A percentile compares a stretch with the other conserved stretches of the same genome.
These are phyloP conservation scores for Chloroceryle inda DNA, from an alignment of 2,797 vertebrate species.

Conservation along the genomic window DNA sequence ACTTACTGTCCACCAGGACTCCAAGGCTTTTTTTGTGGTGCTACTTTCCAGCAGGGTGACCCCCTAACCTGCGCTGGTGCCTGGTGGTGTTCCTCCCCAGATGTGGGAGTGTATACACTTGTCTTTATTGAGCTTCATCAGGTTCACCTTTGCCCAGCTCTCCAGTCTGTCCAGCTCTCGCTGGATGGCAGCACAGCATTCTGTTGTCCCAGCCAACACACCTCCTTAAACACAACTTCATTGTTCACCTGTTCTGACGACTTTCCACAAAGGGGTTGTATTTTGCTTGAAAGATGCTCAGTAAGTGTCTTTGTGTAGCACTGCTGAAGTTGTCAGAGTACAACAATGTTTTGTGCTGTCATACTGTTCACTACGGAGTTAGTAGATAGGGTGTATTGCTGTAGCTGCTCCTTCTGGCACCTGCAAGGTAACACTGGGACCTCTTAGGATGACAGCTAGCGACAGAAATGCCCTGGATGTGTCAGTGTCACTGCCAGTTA, in stretches of 20 bases:
- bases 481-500: not conserved
- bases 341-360: not conserved
- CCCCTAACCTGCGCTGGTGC: too few relatives aligned
- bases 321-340: not conserved
- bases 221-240: not conserved
- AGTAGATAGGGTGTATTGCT: not conserved
- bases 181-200: too few relatives aligned
- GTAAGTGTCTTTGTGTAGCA: not conserved
- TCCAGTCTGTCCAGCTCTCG: too few relatives aligned
- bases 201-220: too few relatives aligned
- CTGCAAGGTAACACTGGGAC: not conserved
- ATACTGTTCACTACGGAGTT: not conserved
- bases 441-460: not conserved
- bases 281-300: not conserved
- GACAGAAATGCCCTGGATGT: not conserved
- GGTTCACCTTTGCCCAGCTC: too few relatives aligned
- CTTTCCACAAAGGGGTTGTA: accelerated
- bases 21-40: too few relatives aligned
- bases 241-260: accelerated
- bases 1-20: too few relatives aligned
- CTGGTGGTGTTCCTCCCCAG: too few relatives aligned
- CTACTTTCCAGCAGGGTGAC: too few relatives aligned
- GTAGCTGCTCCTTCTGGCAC: not conserved
- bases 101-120: too few relatives aligned
- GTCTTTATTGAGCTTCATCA: too few relatives aligned